A percentile compares a stretch with the other conserved stretches of the same genome.
Evolutionary conservation across 2,888 invertebrate species (phyloP).

Genomic region (Trissoscelio sp.): DNA sequence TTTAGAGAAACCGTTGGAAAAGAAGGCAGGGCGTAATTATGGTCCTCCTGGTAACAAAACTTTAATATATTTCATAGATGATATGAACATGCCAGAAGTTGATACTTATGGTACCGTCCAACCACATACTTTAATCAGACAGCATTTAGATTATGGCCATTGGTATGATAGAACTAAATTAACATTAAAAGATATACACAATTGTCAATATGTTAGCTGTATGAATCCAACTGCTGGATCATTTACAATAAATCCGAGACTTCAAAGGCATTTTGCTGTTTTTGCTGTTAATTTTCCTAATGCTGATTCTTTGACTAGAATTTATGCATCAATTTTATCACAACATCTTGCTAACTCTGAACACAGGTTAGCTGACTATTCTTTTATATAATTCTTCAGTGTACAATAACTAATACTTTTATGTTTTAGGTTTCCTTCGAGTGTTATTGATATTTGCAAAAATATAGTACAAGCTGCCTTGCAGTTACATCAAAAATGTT

Average conservation of each 20-base stretch:
- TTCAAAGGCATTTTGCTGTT: constrained; percentile 95
- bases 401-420: not conserved
- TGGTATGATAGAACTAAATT: constrained; percentile 97
- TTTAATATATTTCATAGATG: constrained; percentile 97
- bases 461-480: constrained; percentile 93
- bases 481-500: constrained; percentile 92
- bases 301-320: constrained; percentile 92
- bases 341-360: constrained; percentile 94
- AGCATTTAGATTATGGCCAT: constrained; percentile 97
- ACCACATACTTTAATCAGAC: constrained; percentile 97
- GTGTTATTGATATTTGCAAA: constrained; percentile 78
- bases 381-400: too few relatives aligned
- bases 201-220: constrained; percentile 98
- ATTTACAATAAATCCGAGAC: constrained; percentile 97
- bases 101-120: constrained; percentile 97
- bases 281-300: constrained; percentile 94
- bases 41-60: constrained; percentile 98
- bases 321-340: constrained; percentile 94
- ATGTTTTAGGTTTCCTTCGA: constrained; percentile 77
- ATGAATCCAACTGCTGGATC: constrained; percentile 99
- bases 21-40: constrained; percentile 96
- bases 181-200: constrained; percentile 96
- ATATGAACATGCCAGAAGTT: constrained; percentile 99
- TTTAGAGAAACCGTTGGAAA: constrained; percentile 96
- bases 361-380: constrained; percentile 86